Conservation (phyloP, 1,140 invertebrate genomes). For the Cephus cinctus region DNA sequence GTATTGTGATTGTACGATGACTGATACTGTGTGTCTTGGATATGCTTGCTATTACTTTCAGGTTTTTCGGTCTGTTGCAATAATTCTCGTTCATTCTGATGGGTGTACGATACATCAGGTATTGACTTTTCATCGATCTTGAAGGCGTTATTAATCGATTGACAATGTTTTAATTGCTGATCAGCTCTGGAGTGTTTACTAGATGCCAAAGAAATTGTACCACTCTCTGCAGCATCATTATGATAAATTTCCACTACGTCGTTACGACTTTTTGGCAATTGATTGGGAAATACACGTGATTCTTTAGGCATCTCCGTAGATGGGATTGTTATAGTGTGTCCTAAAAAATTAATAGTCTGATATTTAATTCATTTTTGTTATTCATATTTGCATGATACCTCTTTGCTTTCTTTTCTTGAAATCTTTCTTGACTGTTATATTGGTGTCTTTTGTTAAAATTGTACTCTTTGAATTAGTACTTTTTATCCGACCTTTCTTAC, state of each 20-base stretch:
- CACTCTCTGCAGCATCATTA: constrained; percentile 43
- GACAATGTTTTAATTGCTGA: neutral
- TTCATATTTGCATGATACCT: constrained; percentile 19
- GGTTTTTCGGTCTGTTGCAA: no score
- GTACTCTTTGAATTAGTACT: constrained; percentile 36
- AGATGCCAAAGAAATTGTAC: constrained; percentile 24
- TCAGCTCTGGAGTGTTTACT: constrained; percentile 27
- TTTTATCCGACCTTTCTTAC: constrained; percentile 28
- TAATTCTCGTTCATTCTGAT: no score
- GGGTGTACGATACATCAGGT: no score
- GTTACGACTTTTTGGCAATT: no score
- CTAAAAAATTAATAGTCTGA: neutral
- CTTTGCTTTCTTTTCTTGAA: constrained; percentile 24
- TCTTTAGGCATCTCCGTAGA: neutral
- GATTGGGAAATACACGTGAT: no score
- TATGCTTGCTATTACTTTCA: no score
- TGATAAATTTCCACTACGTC: constrained; percentile 57
- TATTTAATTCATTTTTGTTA: no score
- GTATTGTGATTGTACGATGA: no score
- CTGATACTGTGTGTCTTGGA: no score
- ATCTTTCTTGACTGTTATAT: constrained; percentile 17
- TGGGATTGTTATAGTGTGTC: neutral
- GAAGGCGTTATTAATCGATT: neutral
- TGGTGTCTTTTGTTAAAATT: constrained; percentile 28
- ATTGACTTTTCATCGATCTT: neutral